Base-by-base conservation (phyloP, 2,888 invertebrate genomes). In the Pyrochroa serraticornis region DNA sequence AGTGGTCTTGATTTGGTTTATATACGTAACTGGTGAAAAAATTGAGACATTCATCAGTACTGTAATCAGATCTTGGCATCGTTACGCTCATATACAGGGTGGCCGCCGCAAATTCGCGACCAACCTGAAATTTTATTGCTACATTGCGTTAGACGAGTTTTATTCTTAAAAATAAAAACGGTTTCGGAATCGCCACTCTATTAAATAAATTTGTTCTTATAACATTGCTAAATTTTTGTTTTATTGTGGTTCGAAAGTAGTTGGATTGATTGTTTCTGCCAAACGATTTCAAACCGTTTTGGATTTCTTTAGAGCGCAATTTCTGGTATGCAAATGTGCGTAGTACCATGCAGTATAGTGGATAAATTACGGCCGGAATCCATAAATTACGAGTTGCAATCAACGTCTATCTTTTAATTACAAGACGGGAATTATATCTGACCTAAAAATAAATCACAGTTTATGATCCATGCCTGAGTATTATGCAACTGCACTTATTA, bases 381-480 rank as follows among this genome's bases (percentile, higher is more conserved):
- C 56, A 60, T 60, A 62, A 63, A 58, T 58, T 62, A 59, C 46
- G 33, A 46, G 12, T 34, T 10, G 30, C 35, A 58, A 49, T 50
- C 53, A 38, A 54, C 31, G 10, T 55, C 37, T 47, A 54, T 52
- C 60, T 58, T 36, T 48, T 63, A 60, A 63, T 58, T 60, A 55
- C 41, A 48, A 41, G 51, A 50, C 46, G 57, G 51, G 50, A 57
- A 57, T 57, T 57, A 57, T 50, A 12, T 47, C 32, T 56, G 58
- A 62, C 62, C 58, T 62, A 55, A 62, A 56, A 62, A 62, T 58
- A 62, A 58, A 62, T 62, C 62, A 58, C 31, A 46, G 34, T 58
- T 58, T 62, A 58, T 55, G 59, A 62, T 37, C 54, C 51, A 36
- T 57, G 53, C 39, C 39, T 49, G 39, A 57, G 37, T 45, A 39